Base-by-base conservation (phyloP, 2,113 vertebrate genomes). In the Geococcyx californianus region DNA sequence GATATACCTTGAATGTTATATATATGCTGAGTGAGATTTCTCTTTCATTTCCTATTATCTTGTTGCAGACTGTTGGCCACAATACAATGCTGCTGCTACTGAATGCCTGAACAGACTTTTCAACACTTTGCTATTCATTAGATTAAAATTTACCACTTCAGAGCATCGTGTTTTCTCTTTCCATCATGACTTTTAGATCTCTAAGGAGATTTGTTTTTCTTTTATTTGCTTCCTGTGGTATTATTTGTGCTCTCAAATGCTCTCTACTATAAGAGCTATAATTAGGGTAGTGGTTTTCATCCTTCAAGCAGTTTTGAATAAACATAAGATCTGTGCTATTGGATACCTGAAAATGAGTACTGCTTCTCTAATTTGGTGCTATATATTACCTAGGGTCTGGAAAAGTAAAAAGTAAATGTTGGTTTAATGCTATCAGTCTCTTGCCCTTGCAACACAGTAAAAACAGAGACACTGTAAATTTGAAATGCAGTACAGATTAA, bases 91-190 rank as follows among this genome's bases (percentile, higher is more conserved):
- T 8, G 31, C 33, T 36, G 7, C 54, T 95, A 85, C 78, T 58
- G 59, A 96, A 82, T 80, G 13, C 31, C 92, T 64, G 91, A 66
- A 88, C 38, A 79, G 70, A 92, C 73, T 82, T 96, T 95, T 93
- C 69, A 79, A n/a, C 31, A 8, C 20, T 55, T 87, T 52, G 40
- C 7, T 63, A 24, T 78, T 92, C 31, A 44, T 64, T 70, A 80
- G 56, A 62, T 56, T 80, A 87, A 93, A 90, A 72, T 73, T 31
- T 45, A 76, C 64, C 38, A 84, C 75, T 95, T 91, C 68, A 79
- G 47, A 73, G 28, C 11, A 45, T 73, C 25, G 34, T 47, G 28
- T 47, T 95, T 94, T 84, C 47, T 64, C 18, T 94, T 79, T 79
- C 29, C 51, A 34, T 79, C 81, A 75, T 5, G 2, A 28, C 58